These are phyloP conservation scores for Pelecanoides urinatrix DNA, from an alignment of 2,113 vertebrate species.

Conservation along the genomic window DNA sequence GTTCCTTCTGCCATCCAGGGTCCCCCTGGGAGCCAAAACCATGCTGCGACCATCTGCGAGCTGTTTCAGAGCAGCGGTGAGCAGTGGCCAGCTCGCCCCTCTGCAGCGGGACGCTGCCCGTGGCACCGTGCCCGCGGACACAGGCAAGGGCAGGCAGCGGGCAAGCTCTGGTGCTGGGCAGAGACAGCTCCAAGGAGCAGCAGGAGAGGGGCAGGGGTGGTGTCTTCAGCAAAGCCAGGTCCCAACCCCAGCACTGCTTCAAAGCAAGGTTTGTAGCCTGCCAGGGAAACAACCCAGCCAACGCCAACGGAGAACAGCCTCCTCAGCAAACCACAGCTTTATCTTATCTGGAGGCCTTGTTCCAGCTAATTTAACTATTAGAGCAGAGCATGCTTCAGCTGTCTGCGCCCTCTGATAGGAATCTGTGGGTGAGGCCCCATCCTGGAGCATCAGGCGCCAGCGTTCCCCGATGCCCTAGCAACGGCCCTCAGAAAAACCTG, in stretches of 20 bases:
- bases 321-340: background rate
- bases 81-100: background rate
- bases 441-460: background rate
- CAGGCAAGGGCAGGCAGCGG: background rate
- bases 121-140: accelerated
- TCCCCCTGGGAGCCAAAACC: background rate
- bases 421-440: constrained; percentile 10
- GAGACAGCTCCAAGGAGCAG: background rate
- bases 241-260: background rate
- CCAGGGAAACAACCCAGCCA: background rate
- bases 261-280: background rate
- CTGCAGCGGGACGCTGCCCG: background rate
- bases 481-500: background rate
- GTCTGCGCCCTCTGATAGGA: background rate
- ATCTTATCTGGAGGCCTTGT: constrained; percentile 51
- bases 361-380: constrained; percentile 12
- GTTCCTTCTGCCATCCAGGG: background rate
- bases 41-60: accelerated
- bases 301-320: background rate
- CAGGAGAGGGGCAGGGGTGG: background rate
- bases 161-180: background rate
- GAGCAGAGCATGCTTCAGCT: background rate
- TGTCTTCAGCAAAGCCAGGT: background rate
- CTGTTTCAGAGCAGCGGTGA: background rate
- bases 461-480: background rate